Conservation (phyloP, 2,797 vertebrate species). For the Sandelia bainsii region DNA sequence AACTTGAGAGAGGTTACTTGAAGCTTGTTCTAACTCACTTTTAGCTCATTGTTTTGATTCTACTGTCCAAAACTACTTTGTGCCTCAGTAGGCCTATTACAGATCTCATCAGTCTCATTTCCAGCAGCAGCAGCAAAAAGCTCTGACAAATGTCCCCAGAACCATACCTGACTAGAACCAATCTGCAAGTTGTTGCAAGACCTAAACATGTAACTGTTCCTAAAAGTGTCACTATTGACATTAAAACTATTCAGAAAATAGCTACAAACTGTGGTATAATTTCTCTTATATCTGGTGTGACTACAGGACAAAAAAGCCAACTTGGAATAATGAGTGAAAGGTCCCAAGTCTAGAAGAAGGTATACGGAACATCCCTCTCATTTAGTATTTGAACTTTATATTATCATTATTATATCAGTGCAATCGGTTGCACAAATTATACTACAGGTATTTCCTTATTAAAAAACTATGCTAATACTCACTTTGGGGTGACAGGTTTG, state of each 20-base stretch:
- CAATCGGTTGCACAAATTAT: neutral
- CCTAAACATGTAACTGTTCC: too few species aligned
- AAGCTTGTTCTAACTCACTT: neutral
- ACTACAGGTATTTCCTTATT: neutral
- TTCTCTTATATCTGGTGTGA: neutral
- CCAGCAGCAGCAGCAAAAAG: neutral
- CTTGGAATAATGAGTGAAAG: neutral
- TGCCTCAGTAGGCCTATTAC: neutral
- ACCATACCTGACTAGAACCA: too few species aligned
- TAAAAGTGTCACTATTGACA: neutral
- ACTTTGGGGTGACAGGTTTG: neutral
- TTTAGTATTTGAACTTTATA: neutral
- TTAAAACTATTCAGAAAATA: neutral
- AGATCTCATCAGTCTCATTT: neutral
- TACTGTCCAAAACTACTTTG: neutral
- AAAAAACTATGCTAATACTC: slow-evolving; percentile 1
- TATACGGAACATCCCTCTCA: neutral
- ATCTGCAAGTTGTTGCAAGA: too few species aligned
- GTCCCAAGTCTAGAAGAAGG: neutral
- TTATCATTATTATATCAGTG: too few species aligned
- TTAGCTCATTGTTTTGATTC: neutral
- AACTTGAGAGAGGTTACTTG: neutral
- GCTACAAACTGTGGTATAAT: too few species aligned
- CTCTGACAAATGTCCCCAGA: too few species aligned
- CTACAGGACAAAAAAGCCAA: neutral